Conservation (phyloP, 2,888 invertebrate genomes). For the Drosophila nr. fundita region DNA sequence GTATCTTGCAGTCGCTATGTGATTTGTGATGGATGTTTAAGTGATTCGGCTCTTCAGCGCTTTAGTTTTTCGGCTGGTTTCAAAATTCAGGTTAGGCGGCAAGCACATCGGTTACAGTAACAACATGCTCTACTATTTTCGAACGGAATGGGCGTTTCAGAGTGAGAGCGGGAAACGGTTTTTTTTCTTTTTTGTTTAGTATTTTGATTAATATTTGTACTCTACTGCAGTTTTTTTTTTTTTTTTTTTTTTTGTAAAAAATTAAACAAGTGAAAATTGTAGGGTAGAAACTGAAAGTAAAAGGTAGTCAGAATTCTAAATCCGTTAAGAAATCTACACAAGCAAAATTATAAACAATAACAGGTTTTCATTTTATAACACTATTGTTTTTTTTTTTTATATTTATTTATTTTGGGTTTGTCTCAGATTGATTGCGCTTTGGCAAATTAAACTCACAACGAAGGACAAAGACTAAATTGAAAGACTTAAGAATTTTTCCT, state of each 20-base stretch:
- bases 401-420: neutral
- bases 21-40: conserved; percentile 1
- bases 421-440: conserved; percentile 18
- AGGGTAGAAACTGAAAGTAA: conserved; percentile 23
- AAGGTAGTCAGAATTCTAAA: neutral
- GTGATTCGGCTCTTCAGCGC: neutral
- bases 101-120: conserved; percentile 28
- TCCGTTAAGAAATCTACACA: conserved; percentile 77
- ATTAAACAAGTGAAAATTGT: conserved; percentile 17
- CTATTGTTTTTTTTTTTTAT: neutral
- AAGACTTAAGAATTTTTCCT: neutral
- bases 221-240: neutral
- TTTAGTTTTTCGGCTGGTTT: neutral
- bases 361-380: conserved; percentile 14
- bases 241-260: neutral
- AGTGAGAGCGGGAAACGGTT: conserved; percentile 18
- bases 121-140: conserved; percentile 44
- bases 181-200: neutral
- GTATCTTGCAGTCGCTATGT: neutral
- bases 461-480: neutral
- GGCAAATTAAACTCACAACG: conserved; percentile 1
- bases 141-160: conserved; percentile 11
- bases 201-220: conserved; percentile 9
- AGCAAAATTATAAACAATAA: conserved; percentile 79
- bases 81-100: conserved; percentile 21